A percentile compares a stretch with the other conserved stretches of the same genome.
Conservation (phyloP, 2,888 invertebrate species). For the Lucinisca nassula region DNA sequence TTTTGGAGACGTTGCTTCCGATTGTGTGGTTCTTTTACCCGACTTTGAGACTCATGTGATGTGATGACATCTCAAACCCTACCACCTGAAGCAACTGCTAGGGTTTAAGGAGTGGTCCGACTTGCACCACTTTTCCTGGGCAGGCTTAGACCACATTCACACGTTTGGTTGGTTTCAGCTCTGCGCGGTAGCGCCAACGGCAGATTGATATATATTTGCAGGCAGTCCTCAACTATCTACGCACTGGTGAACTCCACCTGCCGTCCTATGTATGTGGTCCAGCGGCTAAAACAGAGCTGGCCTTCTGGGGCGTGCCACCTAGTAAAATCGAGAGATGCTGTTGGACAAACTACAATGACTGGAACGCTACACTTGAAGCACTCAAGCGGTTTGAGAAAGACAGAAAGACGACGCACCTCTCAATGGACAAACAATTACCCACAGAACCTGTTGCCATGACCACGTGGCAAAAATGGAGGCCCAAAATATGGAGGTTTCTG, state of each 20-base stretch:
- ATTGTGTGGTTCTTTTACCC: no score
- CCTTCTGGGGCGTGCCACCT: conserved; percentile 64
- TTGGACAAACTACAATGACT: conserved; percentile 80
- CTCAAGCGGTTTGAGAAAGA: conserved; percentile 70
- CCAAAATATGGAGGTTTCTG: conserved; percentile 73
- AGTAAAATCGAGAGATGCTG: conserved; percentile 74
- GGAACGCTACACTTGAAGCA: conserved; percentile 77
- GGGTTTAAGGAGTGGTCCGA: no score
- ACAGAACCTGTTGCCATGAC: neutral
- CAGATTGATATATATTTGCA: conserved; percentile 34
- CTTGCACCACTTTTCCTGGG: no score
- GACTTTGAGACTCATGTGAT: no score
- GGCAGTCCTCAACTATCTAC: conserved; percentile 73
- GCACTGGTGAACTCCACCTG: conserved; percentile 76
- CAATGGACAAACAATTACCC: neutral
- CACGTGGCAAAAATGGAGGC: conserved; percentile 50
- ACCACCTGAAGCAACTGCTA: no score
- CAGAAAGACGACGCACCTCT: conserved; percentile 59
- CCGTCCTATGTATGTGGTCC: conserved; percentile 77
- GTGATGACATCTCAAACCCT: no score
- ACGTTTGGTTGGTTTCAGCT: no score
- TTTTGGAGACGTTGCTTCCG: no score
- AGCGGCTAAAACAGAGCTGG: conserved; percentile 74
- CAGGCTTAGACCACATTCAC: no score
- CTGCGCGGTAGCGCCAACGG: no score